Conservation (phyloP, 2,797 vertebrate species). For the Alouatta caraya region DNA sequence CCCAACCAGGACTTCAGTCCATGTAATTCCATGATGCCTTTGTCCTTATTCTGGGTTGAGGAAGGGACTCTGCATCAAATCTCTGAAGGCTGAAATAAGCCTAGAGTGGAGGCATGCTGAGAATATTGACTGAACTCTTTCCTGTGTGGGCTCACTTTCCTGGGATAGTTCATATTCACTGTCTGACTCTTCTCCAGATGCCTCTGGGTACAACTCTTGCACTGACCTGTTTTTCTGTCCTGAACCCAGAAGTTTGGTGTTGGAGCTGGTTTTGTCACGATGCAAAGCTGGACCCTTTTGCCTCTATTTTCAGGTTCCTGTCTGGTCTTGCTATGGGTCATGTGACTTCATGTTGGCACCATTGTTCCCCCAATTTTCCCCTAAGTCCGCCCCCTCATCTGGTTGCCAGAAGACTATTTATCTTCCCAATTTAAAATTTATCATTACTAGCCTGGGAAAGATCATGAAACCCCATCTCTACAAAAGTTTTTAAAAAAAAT, state of each 20-base stretch:
- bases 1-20: neutral
- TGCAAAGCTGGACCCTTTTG: neutral
- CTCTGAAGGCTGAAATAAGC: neutral
- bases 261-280: neutral
- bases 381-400: neutral
- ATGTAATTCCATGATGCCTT: neutral
- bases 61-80: neutral
- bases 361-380: neutral
- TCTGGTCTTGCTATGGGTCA: neutral
- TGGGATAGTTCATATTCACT: neutral
- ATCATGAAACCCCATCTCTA: too few species aligned
- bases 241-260: neutral
- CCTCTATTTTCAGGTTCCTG: neutral
- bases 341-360: neutral
- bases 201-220: neutral
- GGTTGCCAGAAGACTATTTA: neutral
- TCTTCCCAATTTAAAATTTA: neutral
- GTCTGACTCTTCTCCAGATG: neutral
- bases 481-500: rapidly evolving
- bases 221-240: neutral
- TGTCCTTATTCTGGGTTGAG: neutral
- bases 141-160: neutral
- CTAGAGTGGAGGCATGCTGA: neutral
- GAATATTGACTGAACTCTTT: neutral
- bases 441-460: too few species aligned